Conservation (phyloP, 1,140 invertebrate species). For the Leguminivora glycinivorella region DNA sequence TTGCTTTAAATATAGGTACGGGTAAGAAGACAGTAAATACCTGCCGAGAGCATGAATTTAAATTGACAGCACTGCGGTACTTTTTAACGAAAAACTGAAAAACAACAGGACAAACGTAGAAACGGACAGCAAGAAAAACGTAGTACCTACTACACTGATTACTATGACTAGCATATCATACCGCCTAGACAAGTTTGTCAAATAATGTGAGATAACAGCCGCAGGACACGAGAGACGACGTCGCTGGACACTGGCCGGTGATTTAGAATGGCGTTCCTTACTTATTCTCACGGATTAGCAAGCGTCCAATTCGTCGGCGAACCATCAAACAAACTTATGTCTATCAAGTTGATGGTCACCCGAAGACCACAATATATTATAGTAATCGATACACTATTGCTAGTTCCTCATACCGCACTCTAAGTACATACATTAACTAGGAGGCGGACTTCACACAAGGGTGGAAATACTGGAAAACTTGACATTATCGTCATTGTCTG, state of each 20-base stretch:
- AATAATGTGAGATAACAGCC: not conserved
- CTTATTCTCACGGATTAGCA: not conserved
- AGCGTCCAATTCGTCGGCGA: not conserved
- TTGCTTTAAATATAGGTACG: not conserved
- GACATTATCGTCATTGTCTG: too few relatives aligned
- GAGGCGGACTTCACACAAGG: too few relatives aligned
- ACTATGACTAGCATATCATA: conserved; percentile 10
- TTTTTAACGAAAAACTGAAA: too few relatives aligned
- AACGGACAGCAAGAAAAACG: not conserved
- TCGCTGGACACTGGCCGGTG: not conserved
- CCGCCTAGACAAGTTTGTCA: not conserved
- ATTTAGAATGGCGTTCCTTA: not conserved
- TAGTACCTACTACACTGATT: not conserved
- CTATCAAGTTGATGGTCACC: not conserved
- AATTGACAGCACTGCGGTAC: too few relatives aligned
- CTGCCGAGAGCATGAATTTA: too few relatives aligned
- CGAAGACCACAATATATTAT: too few relatives aligned
- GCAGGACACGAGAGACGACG: not conserved
- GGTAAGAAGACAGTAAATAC: too few relatives aligned
- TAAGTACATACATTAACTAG: too few relatives aligned
- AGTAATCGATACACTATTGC: too few relatives aligned
- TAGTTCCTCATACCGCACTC: too few relatives aligned
- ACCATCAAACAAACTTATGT: not conserved
- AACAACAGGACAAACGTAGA: too few relatives aligned
- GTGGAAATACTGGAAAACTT: too few relatives aligned